Conservation (phyloP, 2,113 vertebrate species). For the Psephotus haematonotus region DNA sequence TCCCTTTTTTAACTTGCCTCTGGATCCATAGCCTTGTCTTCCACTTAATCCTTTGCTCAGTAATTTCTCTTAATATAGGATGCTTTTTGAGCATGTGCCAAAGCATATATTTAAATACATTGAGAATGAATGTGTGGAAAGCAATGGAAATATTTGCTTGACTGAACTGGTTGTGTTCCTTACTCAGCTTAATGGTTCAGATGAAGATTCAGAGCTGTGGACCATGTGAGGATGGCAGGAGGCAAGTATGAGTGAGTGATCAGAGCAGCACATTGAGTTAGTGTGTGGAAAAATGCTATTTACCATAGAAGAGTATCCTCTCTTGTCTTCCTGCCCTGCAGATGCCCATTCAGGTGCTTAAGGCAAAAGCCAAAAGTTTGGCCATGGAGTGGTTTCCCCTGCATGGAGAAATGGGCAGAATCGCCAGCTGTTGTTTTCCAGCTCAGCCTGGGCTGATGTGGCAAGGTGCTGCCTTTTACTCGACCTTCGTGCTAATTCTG, state of each 20-base stretch:
- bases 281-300: not conserved
- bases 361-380: not conserved
- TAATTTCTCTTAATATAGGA: not conserved
- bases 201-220: not conserved
- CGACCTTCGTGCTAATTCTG: not conserved
- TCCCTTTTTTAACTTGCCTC: not conserved
- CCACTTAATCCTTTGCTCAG: not conserved
- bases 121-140: not conserved
- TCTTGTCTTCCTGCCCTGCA: not conserved
- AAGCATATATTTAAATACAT: not conserved
- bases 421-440: not conserved
- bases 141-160: no score
- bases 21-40: not conserved
- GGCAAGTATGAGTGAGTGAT: not conserved
- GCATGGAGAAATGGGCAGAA: not conserved
- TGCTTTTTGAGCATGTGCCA: not conserved
- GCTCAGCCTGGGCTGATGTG: not conserved
- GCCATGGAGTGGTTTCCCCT: accelerated
- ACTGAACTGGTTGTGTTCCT: not conserved
- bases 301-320: accelerated
- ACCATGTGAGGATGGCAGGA: not conserved
- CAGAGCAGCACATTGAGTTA: not conserved
- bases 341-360: not conserved
- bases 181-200: not conserved
- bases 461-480: not conserved